These are phyloP conservation scores for Drosophila funebris DNA, from an alignment of 1,140 invertebrate species.

Conservation along the genomic window DNA sequence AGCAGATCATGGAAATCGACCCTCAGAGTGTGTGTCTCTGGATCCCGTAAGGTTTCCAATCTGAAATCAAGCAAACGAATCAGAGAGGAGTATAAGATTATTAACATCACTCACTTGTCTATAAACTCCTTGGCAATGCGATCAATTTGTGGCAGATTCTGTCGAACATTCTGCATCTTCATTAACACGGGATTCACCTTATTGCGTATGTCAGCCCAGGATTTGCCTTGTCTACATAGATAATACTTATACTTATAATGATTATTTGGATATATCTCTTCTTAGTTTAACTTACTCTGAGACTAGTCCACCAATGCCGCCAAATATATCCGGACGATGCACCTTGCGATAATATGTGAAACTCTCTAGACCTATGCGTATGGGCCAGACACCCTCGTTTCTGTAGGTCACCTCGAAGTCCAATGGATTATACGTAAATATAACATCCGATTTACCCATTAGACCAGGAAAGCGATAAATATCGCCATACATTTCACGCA, in stretches of 20 bases:
- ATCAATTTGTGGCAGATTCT: slow-evolving; percentile 62
- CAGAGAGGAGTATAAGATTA: neutral
- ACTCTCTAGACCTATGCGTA: slow-evolving; percentile 63
- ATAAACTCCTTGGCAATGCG: slow-evolving; percentile 66
- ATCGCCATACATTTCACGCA: slow-evolving; percentile 67
- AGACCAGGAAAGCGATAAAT: slow-evolving; percentile 64
- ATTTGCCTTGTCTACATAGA: slow-evolving; percentile 56
- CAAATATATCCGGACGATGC: slow-evolving; percentile 65
- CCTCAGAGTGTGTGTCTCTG: slow-evolving; percentile 85
- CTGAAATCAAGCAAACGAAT: slow-evolving; percentile 57
- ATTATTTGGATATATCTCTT: no score
- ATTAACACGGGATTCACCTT: slow-evolving; percentile 74
- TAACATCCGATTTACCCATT: slow-evolving; percentile 66
- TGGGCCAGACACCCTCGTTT: slow-evolving; percentile 79
- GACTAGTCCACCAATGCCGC: slow-evolving; percentile 62
- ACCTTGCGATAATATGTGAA: slow-evolving; percentile 71
- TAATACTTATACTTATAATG: no score
- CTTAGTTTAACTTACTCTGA: slow-evolving; percentile 62
- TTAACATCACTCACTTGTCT: slow-evolving; percentile 39
- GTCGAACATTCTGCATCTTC: slow-evolving; percentile 70
- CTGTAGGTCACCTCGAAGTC: slow-evolving; percentile 73
- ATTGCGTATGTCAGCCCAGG: slow-evolving; percentile 66
- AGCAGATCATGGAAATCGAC: slow-evolving; percentile 86
- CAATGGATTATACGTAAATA: slow-evolving; percentile 67
- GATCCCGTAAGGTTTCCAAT: slow-evolving; percentile 84